Evolutionary conservation across 2,888 invertebrate species (phyloP).

Genomic region (Peribatodes rhomboidaria): DNA sequence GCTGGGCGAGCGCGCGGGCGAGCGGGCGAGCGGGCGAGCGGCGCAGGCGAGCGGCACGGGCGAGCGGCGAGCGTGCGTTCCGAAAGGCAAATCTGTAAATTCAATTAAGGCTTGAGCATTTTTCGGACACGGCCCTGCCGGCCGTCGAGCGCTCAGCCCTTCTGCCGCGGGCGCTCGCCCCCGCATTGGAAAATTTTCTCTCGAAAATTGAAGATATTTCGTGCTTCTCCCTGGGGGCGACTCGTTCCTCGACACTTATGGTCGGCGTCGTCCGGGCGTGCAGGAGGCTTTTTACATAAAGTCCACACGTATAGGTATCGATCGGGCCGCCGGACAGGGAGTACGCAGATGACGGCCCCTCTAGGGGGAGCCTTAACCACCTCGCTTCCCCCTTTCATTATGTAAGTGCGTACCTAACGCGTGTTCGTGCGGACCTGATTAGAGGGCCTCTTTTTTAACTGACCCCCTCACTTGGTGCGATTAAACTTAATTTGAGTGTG

Average conservation of each 20-base stretch:
- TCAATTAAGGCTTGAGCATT: conserved; percentile 84
- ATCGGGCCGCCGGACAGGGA: conserved; percentile 85
- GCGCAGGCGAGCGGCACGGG: too few species aligned
- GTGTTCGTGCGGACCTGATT: conserved; percentile 86
- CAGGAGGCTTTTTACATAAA: conserved; percentile 87
- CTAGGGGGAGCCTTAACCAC: conserved; percentile 60
- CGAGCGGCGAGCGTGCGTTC: conserved; percentile 69
- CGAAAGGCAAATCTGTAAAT: conserved; percentile 84
- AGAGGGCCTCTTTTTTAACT: conserved; percentile 85
- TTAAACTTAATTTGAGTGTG: conserved; percentile 83
- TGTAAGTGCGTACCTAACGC: conserved; percentile 86
- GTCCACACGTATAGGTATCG: conserved; percentile 86
- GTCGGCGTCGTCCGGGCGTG: conserved; percentile 84
- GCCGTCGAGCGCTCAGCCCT: conserved; percentile 73
- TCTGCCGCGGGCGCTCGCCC: conserved; percentile 82
- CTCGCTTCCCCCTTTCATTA: conserved; percentile 84
- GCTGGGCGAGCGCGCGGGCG: conserved; percentile 49
- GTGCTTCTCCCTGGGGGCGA: conserved; percentile 84
- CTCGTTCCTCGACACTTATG: conserved; percentile 86
- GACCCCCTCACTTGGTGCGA: conserved; percentile 83
- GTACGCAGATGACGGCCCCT: conserved; percentile 85
- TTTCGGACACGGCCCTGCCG: conserved; percentile 82
- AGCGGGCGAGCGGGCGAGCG: conserved; percentile 69
- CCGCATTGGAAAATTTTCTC: conserved; percentile 86
- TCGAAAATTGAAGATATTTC: conserved; percentile 86